A percentile compares a stretch with the other conserved stretches of the same genome.
phyloP scores from a whole-genome alignment of 1,140 invertebrate species.

The Notospermus geniculatus region DNA sequence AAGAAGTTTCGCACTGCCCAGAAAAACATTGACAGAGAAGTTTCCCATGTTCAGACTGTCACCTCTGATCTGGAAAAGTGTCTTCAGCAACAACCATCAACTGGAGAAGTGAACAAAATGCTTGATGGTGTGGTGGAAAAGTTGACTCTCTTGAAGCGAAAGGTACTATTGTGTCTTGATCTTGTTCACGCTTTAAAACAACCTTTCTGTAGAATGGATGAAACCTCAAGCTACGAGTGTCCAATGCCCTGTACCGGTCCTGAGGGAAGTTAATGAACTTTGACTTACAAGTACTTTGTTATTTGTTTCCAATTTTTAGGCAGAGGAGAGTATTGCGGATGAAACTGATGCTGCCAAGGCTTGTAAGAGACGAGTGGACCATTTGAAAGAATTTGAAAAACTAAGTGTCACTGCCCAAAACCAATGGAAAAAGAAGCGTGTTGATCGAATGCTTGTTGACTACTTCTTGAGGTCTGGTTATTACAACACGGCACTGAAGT shows the following conservation, averaged over 20 bases:
- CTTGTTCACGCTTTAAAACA: too few relatives aligned
- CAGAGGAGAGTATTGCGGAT: conserved; percentile 86
- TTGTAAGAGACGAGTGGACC: conserved; percentile 86
- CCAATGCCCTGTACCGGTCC: not conserved
- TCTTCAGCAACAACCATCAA: conserved; percentile 54
- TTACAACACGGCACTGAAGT: conserved; percentile 82
- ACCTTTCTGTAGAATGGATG: too few relatives aligned
- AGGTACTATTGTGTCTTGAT: too few relatives aligned
- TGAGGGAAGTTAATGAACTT: not conserved
- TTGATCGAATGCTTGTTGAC: conserved; percentile 94
- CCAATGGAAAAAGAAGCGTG: conserved; percentile 77
- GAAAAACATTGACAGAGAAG: conserved; percentile 89
- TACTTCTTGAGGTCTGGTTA: conserved; percentile 94
- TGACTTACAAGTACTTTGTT: not conserved
- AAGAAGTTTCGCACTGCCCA: conserved; percentile 95
- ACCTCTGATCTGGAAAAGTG: conserved; percentile 79
- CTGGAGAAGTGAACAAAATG: conserved; percentile 72
- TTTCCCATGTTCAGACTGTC: conserved; percentile 78
- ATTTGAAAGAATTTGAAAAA: conserved; percentile 79
- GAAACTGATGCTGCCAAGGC: conserved; percentile 83
- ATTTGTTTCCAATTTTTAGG: conserved; percentile 53
- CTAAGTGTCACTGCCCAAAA: conserved; percentile 33
- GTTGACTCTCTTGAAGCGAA: conserved; percentile 85
- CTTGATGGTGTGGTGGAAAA: conserved; percentile 86
- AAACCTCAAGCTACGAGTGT: not conserved